These are phyloP conservation scores for Brenthis hecate DNA, from an alignment of 2,888 invertebrate genomes.

Conservation along the genomic window DNA sequence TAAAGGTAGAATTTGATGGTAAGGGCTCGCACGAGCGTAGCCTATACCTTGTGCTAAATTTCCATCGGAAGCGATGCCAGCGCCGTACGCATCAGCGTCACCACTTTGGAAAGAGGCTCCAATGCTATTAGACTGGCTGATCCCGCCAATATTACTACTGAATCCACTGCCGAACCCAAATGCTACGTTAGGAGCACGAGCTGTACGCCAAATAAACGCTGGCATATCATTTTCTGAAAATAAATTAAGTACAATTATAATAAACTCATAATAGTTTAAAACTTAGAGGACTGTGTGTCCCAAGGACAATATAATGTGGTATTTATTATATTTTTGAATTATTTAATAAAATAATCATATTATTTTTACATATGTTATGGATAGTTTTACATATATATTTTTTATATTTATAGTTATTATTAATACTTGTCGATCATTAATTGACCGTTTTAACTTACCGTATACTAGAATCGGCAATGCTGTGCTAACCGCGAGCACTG, in stretches of 20 bases:
- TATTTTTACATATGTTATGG: too few species aligned
- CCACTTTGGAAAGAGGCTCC: conserved; percentile 64
- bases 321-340: too few species aligned
- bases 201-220: conserved; percentile 34
- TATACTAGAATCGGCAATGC: conserved; percentile 60
- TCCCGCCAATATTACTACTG: conserved; percentile 70
- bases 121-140: conserved; percentile 65
- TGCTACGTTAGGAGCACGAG: conserved; percentile 63
- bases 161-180: conserved; percentile 72
- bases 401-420: too few species aligned
- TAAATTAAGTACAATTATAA: background rate
- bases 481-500: conserved; percentile 53
- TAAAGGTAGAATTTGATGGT: conserved; percentile 33
- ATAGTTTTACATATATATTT: too few species aligned
- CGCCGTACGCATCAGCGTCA: conserved; percentile 61
- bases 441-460: conserved; percentile 47
- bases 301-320: too few species aligned
- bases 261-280: too few species aligned
- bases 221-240: conserved; percentile 41
- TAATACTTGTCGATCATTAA: too few species aligned
- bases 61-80: conserved; percentile 53
- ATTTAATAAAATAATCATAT: too few species aligned
- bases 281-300: too few species aligned
- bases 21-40: conserved; percentile 55
- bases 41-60: conserved; percentile 61